phyloP scores from a whole-genome alignment of 2,113 vertebrate genomes.

The Acrocephalus kingi region DNA sequence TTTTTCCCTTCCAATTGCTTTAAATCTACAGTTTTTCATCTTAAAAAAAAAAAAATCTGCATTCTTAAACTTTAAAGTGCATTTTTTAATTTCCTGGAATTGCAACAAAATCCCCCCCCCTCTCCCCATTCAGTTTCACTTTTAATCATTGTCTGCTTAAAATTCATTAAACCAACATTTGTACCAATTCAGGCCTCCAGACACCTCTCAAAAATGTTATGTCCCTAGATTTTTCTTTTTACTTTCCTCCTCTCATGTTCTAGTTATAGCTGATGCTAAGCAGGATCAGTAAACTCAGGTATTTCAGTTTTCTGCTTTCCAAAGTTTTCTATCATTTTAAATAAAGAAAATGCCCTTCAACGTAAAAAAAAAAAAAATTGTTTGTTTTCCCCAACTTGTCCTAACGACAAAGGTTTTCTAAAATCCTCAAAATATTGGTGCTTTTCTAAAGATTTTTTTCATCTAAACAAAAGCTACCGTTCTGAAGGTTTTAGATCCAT shows the following conservation, averaged over 20 bases:
- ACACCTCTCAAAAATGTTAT: neutral
- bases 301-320: neutral
- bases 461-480: neutral
- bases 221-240: neutral
- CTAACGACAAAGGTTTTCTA: neutral
- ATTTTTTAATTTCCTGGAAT: neutral
- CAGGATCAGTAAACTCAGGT: neutral
- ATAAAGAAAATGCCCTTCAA: neutral
- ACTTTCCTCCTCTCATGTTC: neutral
- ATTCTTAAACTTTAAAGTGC: neutral
- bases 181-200: neutral
- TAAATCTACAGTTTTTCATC: neutral
- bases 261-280: neutral
- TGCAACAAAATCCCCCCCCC: rapidly evolving
- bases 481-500: neutral
- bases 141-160: neutral
- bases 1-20: neutral
- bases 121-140: rapidly evolving
- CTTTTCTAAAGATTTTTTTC: neutral
- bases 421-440: neutral
- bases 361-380: neutral
- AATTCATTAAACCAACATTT: neutral
- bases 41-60: neutral
- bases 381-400: neutral
- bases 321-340: neutral